These are phyloP conservation scores for Anabacerthia variegaticeps DNA, from an alignment of 2,797 vertebrate species.

Conservation along the genomic window DNA sequence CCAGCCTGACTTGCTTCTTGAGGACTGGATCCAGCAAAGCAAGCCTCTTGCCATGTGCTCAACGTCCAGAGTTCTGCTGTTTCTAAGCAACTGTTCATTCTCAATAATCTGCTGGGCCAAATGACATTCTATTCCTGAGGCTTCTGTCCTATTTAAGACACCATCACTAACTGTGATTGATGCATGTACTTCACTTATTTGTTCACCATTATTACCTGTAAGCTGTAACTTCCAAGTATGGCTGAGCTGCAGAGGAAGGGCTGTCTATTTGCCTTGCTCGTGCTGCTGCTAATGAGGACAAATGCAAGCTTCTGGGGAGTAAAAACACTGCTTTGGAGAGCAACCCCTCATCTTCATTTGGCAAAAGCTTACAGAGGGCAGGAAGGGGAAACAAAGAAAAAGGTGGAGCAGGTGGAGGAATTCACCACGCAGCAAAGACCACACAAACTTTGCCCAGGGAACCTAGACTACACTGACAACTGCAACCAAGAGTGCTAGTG, in stretches of 20 bases:
- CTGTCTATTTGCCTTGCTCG: not conserved
- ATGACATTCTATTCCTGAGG: not conserved
- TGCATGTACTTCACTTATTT: not conserved
- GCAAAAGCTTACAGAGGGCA: not conserved
- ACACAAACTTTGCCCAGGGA: not conserved
- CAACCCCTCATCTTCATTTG: not conserved
- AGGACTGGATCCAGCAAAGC: not conserved
- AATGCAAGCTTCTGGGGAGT: not conserved
- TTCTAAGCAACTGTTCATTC: not conserved
- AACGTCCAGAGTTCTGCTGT: not conserved
- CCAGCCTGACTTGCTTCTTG: not conserved
- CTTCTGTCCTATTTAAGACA: not conserved
- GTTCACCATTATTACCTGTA: not conserved
- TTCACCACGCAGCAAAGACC: not conserved
- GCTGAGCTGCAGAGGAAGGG: not conserved
- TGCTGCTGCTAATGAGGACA: not conserved
- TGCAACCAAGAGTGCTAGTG: not conserved
- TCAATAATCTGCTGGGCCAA: not conserved
- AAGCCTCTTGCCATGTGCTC: rapidly evolving
- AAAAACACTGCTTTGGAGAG: not conserved
- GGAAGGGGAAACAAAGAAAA: not conserved
- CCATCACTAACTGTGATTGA: not conserved
- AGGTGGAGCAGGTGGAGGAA: not conserved
- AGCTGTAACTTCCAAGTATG: not conserved
- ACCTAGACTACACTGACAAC: not conserved